phyloP scores from a whole-genome alignment of 1,140 invertebrate genomes.

The Teleopsis dalmanni region DNA sequence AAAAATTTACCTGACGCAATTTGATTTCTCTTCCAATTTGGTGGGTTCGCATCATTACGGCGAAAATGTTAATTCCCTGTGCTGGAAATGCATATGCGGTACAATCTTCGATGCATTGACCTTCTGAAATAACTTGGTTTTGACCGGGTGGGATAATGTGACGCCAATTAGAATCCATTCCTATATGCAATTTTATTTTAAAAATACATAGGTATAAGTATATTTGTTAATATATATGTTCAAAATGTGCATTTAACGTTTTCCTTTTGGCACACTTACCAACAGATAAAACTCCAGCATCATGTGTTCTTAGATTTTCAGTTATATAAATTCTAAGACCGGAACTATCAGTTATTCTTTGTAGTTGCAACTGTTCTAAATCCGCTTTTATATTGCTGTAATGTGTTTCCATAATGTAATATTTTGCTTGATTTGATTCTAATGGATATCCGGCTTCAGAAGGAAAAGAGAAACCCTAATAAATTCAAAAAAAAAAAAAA shows the following conservation, averaged over 20 bases:
- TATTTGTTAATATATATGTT: background rate
- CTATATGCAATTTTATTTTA: too few relatives aligned
- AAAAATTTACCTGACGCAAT: constrained; percentile 44
- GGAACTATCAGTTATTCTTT: constrained; percentile 49
- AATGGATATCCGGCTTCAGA: constrained; percentile 57
- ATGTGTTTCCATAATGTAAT: constrained; percentile 58
- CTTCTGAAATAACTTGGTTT: constrained; percentile 54
- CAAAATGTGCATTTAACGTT: background rate
- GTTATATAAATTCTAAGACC: constrained; percentile 57
- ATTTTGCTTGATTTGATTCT: constrained; percentile 49
- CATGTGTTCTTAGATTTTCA: constrained; percentile 50
- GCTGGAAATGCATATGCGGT: constrained; percentile 52
- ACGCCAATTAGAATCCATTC: constrained; percentile 60
- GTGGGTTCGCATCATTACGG: constrained; percentile 59
- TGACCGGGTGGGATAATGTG: constrained; percentile 61
- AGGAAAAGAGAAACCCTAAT: constrained; percentile 56
- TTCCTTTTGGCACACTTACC: constrained; percentile 37
- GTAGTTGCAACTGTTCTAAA: constrained; percentile 28
- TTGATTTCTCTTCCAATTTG: constrained; percentile 52
- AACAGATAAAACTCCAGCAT: constrained; percentile 54
- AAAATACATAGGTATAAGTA: too few relatives aligned
- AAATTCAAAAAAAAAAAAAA: background rate
- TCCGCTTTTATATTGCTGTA: constrained; percentile 46
- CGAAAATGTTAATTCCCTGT: constrained; percentile 57
- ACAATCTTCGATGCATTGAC: constrained; percentile 57